Conservation (phyloP, 1,140 invertebrate species). For the Drosophila trapezifrons region DNA sequence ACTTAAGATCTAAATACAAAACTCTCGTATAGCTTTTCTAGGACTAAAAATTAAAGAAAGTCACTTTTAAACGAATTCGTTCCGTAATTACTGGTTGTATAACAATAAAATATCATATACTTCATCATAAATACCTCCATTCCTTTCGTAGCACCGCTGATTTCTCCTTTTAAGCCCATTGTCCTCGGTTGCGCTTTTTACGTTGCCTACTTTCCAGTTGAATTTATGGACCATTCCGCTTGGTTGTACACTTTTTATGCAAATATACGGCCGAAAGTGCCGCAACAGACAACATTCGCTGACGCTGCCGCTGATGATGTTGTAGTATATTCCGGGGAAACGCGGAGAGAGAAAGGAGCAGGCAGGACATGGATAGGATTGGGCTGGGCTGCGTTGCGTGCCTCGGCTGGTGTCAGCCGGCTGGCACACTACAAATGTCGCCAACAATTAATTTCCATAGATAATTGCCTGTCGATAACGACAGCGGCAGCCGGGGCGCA, state of each 20-base stretch:
- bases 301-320: constrained; percentile 36
- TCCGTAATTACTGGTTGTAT: neutral
- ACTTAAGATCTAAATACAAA: no score
- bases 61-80: neutral
- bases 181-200: constrained; percentile 33
- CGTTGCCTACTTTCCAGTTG: constrained; percentile 48
- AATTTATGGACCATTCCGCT: constrained; percentile 49
- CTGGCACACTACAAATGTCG: constrained; percentile 57
- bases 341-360: neutral
- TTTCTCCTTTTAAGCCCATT: constrained; percentile 19
- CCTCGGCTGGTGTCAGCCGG: constrained; percentile 42
- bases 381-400: constrained; percentile 50
- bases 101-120: neutral
- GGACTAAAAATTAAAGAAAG: neutral
- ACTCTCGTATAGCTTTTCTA: no score
- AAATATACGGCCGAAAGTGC: constrained; percentile 52
- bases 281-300: constrained; percentile 48
- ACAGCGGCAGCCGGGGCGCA: constrained; percentile 48
- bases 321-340: constrained; percentile 3
- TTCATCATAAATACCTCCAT: neutral
- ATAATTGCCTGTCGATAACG: constrained; percentile 74
- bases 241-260: constrained; percentile 58
- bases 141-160: neutral
- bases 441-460: constrained; percentile 71
- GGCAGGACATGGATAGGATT: neutral